Evolutionary conservation across 2,888 invertebrate genomes (phyloP).

Genomic region (Dascillus cervinus): DNA sequence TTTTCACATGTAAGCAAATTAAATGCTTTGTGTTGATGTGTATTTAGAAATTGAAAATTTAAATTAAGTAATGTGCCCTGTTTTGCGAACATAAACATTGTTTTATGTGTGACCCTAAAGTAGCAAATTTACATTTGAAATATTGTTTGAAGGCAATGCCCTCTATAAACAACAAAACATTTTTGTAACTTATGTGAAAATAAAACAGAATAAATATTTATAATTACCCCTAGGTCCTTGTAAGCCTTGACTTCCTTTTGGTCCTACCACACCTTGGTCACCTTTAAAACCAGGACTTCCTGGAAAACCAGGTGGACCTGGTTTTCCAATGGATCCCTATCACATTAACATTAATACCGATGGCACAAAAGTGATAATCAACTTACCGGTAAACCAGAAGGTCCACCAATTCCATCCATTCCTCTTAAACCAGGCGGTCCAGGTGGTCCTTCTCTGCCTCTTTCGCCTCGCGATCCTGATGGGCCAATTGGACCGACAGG

Average conservation of each 20-base stretch:
- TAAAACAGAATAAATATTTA: too few relatives aligned
- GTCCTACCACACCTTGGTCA: constrained; percentile 64
- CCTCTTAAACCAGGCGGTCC: constrained; percentile 73
- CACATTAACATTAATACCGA: constrained; percentile 17
- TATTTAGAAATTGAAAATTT: neutral
- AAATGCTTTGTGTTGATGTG: too few relatives aligned
- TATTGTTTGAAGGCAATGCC: too few relatives aligned
- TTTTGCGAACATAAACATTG: too few relatives aligned
- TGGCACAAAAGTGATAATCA: neutral
- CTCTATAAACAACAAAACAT: too few relatives aligned
- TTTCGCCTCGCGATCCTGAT: constrained; percentile 71
- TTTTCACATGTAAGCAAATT: neutral
- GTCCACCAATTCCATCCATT: constrained; percentile 68
- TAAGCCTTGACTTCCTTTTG: constrained; percentile 73
- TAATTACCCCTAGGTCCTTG: constrained; percentile 64
- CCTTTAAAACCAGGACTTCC: constrained; percentile 77
- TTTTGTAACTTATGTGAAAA: too few relatives aligned
- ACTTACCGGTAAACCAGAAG: constrained; percentile 63
- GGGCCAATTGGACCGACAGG: constrained; percentile 66
- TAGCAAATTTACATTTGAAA: too few relatives aligned
- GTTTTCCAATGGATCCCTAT: constrained; percentile 71
- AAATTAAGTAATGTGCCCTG: too few relatives aligned
- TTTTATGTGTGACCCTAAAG: too few relatives aligned
- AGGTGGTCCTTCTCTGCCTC: constrained; percentile 75
- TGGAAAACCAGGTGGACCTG: constrained; percentile 79